Evolutionary conservation across 2,113 vertebrate genomes (phyloP), one percentile per base, ranked within the genome.

Genomic region (Pedionomus torquatus): DNA sequence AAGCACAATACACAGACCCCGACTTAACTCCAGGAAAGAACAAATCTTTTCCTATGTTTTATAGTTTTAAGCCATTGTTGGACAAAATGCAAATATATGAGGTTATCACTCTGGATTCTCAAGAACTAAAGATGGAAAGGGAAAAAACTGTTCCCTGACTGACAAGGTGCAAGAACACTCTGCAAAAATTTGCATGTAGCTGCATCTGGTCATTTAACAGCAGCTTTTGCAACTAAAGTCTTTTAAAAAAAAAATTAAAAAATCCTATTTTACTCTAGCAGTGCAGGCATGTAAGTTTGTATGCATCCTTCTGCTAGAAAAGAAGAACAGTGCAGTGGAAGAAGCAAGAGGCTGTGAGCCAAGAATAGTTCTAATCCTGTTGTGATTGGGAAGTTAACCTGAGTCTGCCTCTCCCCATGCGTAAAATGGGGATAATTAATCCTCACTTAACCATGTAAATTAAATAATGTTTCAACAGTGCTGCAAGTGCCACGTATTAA

Each of bases 351-450:
- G 63, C 86, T 87, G 33, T 49, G 70, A 95, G 57, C 82, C 70
- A 94, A 91, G 91, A 94, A 92, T 37, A 89, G 63, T 57, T 94
- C 71, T 92, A 96, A 94, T 78, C 68, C 87, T 81, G 86, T 79
- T 83, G 93, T 82, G 90, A 90, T 14, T 58, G 72, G 77, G 69
- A 96, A 94, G 81, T 93, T 96, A 96, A 93, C 95, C 94, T 93
- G 92, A 96, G 85, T 54, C 86, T 89, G 94, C 89, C 54, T 97
- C 96, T 97, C 78, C 86, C 97, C 92, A 97, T 87, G 96, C 74
- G 61, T 96, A 94, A 97, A 97, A 96, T 95, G 87, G 96, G 61
- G 70, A 97, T 95, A 97, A 97, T 96, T 97, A 97, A 96, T 92
- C 87, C 94, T 97, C 94, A 91, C 92, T 97, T 97, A 97, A 96